Evolutionary conservation across 2,113 vertebrate species (phyloP).

Genomic region (Gobiocypris rarus): DNA sequence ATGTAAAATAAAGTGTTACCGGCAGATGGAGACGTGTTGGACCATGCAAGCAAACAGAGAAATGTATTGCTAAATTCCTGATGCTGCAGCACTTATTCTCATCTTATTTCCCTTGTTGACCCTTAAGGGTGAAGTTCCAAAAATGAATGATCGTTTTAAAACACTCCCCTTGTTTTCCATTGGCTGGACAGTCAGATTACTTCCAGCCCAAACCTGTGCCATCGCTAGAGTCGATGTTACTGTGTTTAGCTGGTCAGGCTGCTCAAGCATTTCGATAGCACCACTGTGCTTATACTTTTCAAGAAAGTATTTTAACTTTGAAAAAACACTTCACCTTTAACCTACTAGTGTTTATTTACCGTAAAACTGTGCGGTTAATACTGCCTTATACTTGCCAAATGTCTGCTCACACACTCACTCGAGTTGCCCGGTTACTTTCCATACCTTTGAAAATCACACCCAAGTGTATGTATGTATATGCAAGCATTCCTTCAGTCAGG

Average conservation of each 20-base stretch:
- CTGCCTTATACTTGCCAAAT: background rate
- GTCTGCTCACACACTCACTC: slow-evolving; percentile 68
- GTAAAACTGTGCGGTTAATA: background rate
- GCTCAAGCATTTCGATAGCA: background rate
- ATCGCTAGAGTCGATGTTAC: background rate
- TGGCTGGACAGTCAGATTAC: background rate
- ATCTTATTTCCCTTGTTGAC: background rate
- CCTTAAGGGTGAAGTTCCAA: background rate
- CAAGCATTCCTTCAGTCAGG: slow-evolving; percentile 1
- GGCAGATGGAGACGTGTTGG: background rate
- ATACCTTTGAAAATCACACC: slow-evolving; percentile 32
- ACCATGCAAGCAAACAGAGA: background rate
- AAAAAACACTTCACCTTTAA: background rate
- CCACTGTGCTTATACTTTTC: background rate
- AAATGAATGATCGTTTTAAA: background rate
- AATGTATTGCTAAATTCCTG: background rate
- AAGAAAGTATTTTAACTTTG: background rate
- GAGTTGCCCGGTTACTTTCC: slow-evolving; percentile 16
- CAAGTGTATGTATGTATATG: slow-evolving; percentile 22
- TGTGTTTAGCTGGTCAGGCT: background rate
- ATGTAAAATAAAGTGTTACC: too few species aligned
- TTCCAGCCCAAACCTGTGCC: background rate
- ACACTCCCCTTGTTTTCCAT: background rate
- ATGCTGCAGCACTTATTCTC: background rate
- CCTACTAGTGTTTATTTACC: background rate